Percentiles rank a stretch among this genome's conserved stretches.
Conservation (phyloP, 2,113 vertebrate species). For the Himantopus leucocephalus region DNA sequence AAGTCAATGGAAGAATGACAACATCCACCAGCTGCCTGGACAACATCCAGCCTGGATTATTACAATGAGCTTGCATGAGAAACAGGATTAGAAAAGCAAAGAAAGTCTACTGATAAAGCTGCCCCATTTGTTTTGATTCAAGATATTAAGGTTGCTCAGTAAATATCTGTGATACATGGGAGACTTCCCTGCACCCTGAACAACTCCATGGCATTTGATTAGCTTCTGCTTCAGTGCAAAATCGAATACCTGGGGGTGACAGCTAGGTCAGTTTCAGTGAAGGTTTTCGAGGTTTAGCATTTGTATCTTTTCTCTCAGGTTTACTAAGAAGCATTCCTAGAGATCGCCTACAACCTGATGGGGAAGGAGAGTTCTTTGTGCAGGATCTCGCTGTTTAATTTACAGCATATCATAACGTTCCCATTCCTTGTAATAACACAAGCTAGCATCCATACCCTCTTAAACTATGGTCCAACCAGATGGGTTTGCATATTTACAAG, state of each 20-base stretch:
- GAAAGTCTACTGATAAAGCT: slow-evolving; percentile 52
- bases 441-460: background rate
- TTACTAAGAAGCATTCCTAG: background rate
- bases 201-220: background rate
- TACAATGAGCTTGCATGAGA: slow-evolving; percentile 52
- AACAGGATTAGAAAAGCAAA: slow-evolving; percentile 47
- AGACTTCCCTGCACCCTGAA: slow-evolving; percentile 1
- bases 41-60: slow-evolving; percentile 43
- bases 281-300: background rate
- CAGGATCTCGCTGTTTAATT: background rate
- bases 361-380: background rate
- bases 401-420: background rate
- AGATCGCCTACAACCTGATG: rapidly evolving
- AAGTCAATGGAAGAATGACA: slow-evolving; percentile 62
- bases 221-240: background rate
- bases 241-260: background rate
- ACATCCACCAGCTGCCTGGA: slow-evolving; percentile 64
- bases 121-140: slow-evolving; percentile 46
- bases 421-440: background rate
- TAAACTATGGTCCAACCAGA: slow-evolving; percentile 15
- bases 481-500: slow-evolving; percentile 34
- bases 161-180: background rate
- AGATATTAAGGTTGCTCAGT: slow-evolving; percentile 1
- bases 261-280: background rate
- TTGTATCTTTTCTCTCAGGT: background rate